Evolutionary conservation across 2,113 vertebrate genomes (phyloP), one percentile per base, ranked within the genome.

Genomic region (Cephalopholis sonnerati): DNA sequence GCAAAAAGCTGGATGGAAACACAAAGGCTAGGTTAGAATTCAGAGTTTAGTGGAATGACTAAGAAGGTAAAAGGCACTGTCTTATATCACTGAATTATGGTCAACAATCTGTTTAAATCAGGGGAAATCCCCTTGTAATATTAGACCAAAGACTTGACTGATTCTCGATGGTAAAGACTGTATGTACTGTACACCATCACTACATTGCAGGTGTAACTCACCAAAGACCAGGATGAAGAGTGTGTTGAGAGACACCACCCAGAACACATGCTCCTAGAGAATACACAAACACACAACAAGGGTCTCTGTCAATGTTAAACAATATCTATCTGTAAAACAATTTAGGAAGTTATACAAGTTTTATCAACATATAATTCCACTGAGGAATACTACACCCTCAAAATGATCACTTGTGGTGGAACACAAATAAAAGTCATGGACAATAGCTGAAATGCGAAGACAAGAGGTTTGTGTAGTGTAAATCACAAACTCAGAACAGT

Each of bases 191-290:
- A 13, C 4, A 32, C 44, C 41, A 25, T 27, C 4, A 36, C 3
- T n/a, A 39, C 20, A 27, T 3, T 5, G 2, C 9, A 65, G 5
- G 58, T 63, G 41, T 12, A 9, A 74, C 97, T 95, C 94, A 99
- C 98, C 98, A 93, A 99, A 99, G 29, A 99, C 97, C 83, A 99
- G 96, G 91, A 99, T 99, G 93, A 99, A 99, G 62, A 99, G 94
- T 0, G 98, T 99, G 89, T 99, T 99, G 85, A 99, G 95, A 84
- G 98, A 99, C 72, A 99, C 97, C 87, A 99, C 98, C 98, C 98
- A 99, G 93, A 99, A 99, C 75, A 99, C 98, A 83, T 99, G 98
- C 55, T 99, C 98, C 98, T 99, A 82, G 22, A 92, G 77, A 51
- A 77, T 24, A 74, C 50, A 80, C 25, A 59, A 0, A 69, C 25